Evolutionary conservation across 2,888 invertebrate species (phyloP), one percentile per base, ranked within the genome.

Genomic region (Coecobrya sp.): DNA sequence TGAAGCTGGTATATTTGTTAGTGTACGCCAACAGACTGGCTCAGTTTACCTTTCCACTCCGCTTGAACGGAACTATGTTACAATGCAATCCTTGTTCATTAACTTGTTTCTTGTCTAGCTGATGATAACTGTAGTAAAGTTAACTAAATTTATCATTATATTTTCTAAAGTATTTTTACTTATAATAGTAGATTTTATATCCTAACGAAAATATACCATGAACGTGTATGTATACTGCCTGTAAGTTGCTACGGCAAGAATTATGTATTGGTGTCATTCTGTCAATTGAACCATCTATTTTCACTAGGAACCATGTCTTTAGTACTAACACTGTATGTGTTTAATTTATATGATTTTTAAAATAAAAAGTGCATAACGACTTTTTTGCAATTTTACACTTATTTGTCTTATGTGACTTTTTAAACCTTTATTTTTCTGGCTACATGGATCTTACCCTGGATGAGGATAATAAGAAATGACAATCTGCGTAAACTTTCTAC

Each of bases 301-400:
- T 49, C 49, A 1, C 1, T 49, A 49, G 11, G 2, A 7, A 49
- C 13, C 10, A 7, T 42, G 4, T 49, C 49, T 49, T 49, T 13
- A 52, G 16, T 52, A 13, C 55, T 55, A 19, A n/a, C n/a, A 16
- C 55, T 76, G 25, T 49, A 52, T 76, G 45, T 76, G 76, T 49
- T 52, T 76, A 76, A 76, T 76, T 76, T 76, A 76, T 76, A 76
- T 52, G 2, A 76, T 76, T 45, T 49, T 45, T 13, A 73, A 45
- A 65, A 45, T 25, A 49, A 49, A 49, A 11, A 45, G 22, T 76
- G 27, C 22, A 19, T 73, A 7, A 70, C 16, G 8, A 70, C n/a
- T n/a, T n/a, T n/a, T n/a, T 13, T 3, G 27, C 25, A 27, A 65
- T 27, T 65, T 19, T 22, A 19, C 8, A 22, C 10, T 59, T 59